Base-by-base conservation (phyloP, 2,888 invertebrate species). In the Pristionchus fissidentatus region DNA sequence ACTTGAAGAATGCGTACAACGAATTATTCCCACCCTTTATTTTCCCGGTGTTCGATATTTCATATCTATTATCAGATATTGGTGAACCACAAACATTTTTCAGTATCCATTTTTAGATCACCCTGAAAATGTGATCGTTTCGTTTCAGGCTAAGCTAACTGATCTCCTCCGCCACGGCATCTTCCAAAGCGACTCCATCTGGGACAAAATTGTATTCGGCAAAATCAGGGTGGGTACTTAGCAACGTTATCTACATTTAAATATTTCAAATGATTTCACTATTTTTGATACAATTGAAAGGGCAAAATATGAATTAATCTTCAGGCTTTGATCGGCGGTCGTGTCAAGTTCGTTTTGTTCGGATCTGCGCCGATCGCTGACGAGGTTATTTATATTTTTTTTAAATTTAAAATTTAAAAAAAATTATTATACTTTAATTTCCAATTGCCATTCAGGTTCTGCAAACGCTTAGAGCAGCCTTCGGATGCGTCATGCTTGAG, bases 361-460 rank as follows among this genome's bases (percentile, higher is more conserved):
- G 98, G 97, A 0, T 97, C 97, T 0, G 98, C 98, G 0, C 98
- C 98, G 0, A 94, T 98, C 83, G 96, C 97, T 66, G 96, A 96
- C 81, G 96, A 96, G 92, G 97, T 66, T 22, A 85, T 92, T 22
- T 89, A 91, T 15, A 15, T 10, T 15, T 10, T 60, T 15, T 29
- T 60, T 29, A 60, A 55, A 57, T 57, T 57, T 26, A 57, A 5
- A 26, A 60, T 60, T 29, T 60, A 29, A 60, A 29, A 35, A 38
- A 38, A 70, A n/a, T 41, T 19, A 10, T n/a, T 2, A 35, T 66
- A 1, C 15, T 19, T 5, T 4, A 35, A 19, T 19, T 49, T 13
- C 62, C 19, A 26, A 41, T 22, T 35, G 19, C 52, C 52, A 4
- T 43, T 2, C 73, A 75, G 73, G 73, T 78, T 22, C 85, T 92